Evolutionary conservation across 2,888 invertebrate genomes (phyloP), one percentile per base, ranked within the genome.

Genomic region (Gastrophysa polygoni): DNA sequence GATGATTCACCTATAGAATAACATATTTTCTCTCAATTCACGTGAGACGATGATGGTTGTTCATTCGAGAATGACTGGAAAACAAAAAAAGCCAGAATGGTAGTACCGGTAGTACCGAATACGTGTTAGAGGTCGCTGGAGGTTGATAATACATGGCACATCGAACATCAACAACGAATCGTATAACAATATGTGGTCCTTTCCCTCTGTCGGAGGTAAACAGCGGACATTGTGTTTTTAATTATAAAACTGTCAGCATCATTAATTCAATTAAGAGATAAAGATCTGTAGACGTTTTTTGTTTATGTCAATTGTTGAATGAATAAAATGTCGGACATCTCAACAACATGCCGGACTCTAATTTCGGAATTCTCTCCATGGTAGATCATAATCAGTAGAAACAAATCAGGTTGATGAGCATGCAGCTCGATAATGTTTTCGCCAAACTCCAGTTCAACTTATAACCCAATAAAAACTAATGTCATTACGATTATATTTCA

Each of bases 211-310:
- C 61, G 56, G 46, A 55, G 56, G 28, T 32, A 61, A 61, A 55
- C 50, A 50, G 56, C 61, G 61, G 56, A 61, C 50, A 61, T 61
- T 61, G 51, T 61, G 60, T 61, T 61, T 61, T 56, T 61, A 61
- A 61, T 61, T 61, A 61, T 61, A 50, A 32, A 56, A 46, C 56
- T 32, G 58, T 56, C 61, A 58, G 59, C 63, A 44, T 61, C 55
- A 56, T 63, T 61, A 61, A 61, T 63, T 67, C 61, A 64, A 67
- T 67, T 67, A 67, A 64, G 55, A 67, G 67, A 67, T 67, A 67
- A 67, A 32, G 59, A 67, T 67, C 67, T 28, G 47, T 59, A 55
- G 67, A 60, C 55, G 60, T 52, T 56, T 59, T 38, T 38, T 38
- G 38, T 38, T 38, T 38, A 38, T 38, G 54, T 47, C 54, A 55